Evolutionary conservation across 2,113 vertebrate genomes (phyloP), one percentile per base, ranked within the genome.

Genomic region (Addax nasomaculatus): DNA sequence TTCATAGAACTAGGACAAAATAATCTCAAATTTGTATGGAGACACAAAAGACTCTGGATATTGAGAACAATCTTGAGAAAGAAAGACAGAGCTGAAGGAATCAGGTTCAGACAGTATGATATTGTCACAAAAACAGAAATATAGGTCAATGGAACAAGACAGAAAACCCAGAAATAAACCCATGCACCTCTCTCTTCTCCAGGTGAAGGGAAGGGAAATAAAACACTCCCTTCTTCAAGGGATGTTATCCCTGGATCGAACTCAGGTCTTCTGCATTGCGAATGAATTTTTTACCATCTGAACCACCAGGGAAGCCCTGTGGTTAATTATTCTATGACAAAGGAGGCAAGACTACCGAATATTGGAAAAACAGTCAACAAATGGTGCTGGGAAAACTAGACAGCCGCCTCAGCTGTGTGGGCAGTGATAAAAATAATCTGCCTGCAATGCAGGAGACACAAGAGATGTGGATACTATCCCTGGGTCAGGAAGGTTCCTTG

Each of bases 241-340:
- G 19, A 36, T 21, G 4, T 21, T 70, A 70, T 70, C 64, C n/a
- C 21, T 10, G n/a, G 64, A 21, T 36, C 1, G 0, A 36, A 70
- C n/a, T 9, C n/a, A 36, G n/a, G n/a, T 70, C 64, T 36, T 23
- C 9, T 70, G 64, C n/a, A 23, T 36, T 70, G 17, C 0, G 0
- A 70, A 70, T 0, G 2, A 70, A 36, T 70, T 36, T 5, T 36
- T 36, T 70, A 70, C 64, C n/a, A 36, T 70, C 9, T 70, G 64
- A 70, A 19, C 17, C 64, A 70, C n/a, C n/a, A 21, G n/a, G 64
- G 64, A 70, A 70, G 17, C n/a, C n/a, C 19, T 70, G 21, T 11
- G 2, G n/a, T 36, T 4, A 70, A 36, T 70, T 70, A 70, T 70
- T 23, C 64, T 70, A 6, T 21, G n/a, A 43, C 21, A 73, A 73